Evolutionary conservation across 1,140 invertebrate genomes (phyloP).

Genomic region (Drosophila persimilis): DNA sequence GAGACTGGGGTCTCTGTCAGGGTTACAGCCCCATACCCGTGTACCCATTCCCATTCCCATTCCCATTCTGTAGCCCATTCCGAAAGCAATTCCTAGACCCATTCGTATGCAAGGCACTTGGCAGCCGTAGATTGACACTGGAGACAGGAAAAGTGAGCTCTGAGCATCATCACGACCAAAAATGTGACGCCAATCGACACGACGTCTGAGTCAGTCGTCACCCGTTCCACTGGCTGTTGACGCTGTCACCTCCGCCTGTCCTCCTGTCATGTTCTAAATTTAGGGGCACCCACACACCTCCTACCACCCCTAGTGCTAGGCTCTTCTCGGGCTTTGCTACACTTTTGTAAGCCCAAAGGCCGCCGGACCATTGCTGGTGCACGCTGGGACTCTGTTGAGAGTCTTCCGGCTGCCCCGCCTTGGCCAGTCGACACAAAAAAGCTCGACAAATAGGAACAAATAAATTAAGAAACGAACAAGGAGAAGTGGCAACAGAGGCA

Average conservation of each 20-base stretch:
- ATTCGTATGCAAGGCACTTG: constrained; percentile 64
- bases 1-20: constrained; percentile 49
- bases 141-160: constrained; percentile 79
- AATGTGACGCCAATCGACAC: constrained; percentile 70
- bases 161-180: constrained; percentile 70
- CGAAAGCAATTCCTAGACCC: constrained; percentile 18
- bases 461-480: constrained; percentile 24
- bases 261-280: background rate
- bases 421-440: constrained; percentile 6
- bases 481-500: constrained; percentile 9
- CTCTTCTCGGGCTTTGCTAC: too few species aligned
- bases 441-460: constrained; percentile 7
- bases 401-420: constrained; percentile 56
- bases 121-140: constrained; percentile 66
- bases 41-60: constrained; percentile 11
- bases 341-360: constrained; percentile 4
- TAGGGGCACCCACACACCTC: too few species aligned
- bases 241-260: constrained; percentile 16
- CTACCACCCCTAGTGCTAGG: background rate
- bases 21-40: constrained; percentile 20
- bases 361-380: too few species aligned
- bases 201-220: constrained; percentile 37
- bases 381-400: background rate
- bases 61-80: constrained; percentile 1
- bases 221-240: constrained; percentile 51